These are phyloP conservation scores for Cabera pusaria DNA, from an alignment of 2,888 invertebrate genomes.

Conservation along the genomic window DNA sequence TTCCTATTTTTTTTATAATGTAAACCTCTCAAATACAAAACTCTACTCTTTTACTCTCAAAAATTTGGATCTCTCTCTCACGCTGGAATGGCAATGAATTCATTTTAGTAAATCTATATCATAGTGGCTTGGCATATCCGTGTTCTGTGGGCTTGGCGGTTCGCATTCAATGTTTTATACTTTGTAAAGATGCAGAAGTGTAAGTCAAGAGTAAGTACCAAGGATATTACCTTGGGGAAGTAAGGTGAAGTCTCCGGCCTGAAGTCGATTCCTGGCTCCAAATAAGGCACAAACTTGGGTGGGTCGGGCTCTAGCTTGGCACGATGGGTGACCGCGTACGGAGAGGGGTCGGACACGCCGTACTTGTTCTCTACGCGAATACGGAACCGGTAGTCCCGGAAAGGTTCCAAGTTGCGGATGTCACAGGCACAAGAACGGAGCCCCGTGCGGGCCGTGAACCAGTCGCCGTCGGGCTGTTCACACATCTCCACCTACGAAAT, in stretches of 20 bases:
- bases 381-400: constrained; percentile 97
- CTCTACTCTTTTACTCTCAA: too few relatives aligned
- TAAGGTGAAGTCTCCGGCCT: constrained; percentile 93
- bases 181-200: too few relatives aligned
- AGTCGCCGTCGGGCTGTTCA: constrained; percentile 95
- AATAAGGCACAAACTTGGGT: constrained; percentile 90
- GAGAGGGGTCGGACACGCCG: constrained; percentile 98
- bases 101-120: too few relatives aligned
- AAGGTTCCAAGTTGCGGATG: constrained; percentile 94
- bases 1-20: too few relatives aligned
- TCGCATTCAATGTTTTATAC: too few relatives aligned
- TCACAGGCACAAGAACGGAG: constrained; percentile 95
- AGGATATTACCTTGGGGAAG: constrained; percentile 88
- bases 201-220: too few relatives aligned
- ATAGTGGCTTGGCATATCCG: too few relatives aligned
- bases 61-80: too few relatives aligned
- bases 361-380: constrained; percentile 98
- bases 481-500: constrained; percentile 93
- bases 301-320: constrained; percentile 90
- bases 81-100: too few relatives aligned
- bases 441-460: constrained; percentile 94
- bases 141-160: too few relatives aligned
- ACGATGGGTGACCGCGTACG: constrained; percentile 92
- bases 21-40: too few relatives aligned
- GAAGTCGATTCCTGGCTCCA: constrained; percentile 92